A percentile compares a stretch with the other conserved stretches of the same genome.
phyloP scores from a whole-genome alignment of 30 jellyfish, hydroid and myxozoan species.

The Nemopilema nomurai region DNA sequence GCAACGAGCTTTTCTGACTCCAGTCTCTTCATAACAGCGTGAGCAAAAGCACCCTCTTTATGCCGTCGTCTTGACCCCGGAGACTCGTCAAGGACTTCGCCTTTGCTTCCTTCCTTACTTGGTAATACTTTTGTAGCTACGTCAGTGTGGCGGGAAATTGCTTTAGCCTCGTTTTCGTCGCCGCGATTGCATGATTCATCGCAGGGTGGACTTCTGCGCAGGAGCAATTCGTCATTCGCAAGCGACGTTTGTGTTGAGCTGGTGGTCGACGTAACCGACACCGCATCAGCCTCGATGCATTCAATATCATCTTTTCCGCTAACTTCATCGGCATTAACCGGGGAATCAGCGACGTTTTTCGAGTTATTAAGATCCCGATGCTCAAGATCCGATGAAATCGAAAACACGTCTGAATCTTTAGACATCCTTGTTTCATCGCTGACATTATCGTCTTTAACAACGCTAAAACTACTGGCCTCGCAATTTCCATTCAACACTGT shows the following conservation, averaged over 20 bases:
- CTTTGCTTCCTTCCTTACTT: no score
- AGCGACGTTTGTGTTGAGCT: no score
- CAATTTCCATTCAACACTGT: background rate
- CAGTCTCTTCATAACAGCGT: background rate
- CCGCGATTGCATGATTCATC: background rate
- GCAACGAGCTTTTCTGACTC: background rate
- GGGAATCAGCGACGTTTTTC: background rate
- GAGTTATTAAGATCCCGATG: background rate
- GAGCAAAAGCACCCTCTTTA: background rate
- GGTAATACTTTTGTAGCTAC: background rate
- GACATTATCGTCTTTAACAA: background rate
- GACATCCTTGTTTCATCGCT: background rate
- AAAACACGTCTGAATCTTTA: background rate
- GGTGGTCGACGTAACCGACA: background rate
- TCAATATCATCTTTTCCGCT: background rate
- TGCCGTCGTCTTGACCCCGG: no score
- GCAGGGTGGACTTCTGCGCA: background rate
- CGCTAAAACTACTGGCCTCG: background rate
- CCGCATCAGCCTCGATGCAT: background rate
- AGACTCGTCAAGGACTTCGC: no score
- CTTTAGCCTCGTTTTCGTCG: background rate
- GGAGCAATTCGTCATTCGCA: background rate
- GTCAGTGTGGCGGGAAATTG: background rate
- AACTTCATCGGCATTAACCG: background rate
- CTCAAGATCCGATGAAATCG: background rate